Evolutionary conservation across 2,888 invertebrate species (phyloP), one percentile per base, ranked within the genome.

Genomic region (Gisinianus flammeolus): DNA sequence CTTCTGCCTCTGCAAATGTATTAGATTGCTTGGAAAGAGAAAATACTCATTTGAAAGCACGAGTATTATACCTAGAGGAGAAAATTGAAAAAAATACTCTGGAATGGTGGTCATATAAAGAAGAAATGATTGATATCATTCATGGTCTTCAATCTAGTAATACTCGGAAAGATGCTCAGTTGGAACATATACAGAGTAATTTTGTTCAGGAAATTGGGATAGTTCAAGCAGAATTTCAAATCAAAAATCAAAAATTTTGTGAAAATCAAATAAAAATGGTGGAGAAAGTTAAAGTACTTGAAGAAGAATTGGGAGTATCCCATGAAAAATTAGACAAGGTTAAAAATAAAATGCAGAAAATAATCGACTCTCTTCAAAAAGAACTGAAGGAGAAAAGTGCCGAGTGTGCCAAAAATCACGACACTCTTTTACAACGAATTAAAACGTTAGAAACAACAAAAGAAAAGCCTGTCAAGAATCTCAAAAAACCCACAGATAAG

Each of bases 181-280:
- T 76, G 2, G 79, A 80, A 52, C 69, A 62, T 22, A 73, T 70
- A 30, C 76, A 79, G 1, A 77, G 77, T 28, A 64, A 76, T 6
- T 58, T 79, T 10, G 78, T 62, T 26, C 71, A 82, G 16, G 79
- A 82, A 30, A 44, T 82, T 5, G 69, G 77, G n/a, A 73, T 70
- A 2, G 76, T 81, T 1, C 79, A 82, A 33, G 52, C 75, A 22
- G 79, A 82, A 22, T 68, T 79, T 73, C 76, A 66, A 52, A 74
- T 56, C 35, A 66, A 79, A 30, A 80, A 78, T 70, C 74, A 78
- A 2, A 72, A 78, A 26, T 81, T 73, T 73, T 67, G 54, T 24
- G 79, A 80, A 8, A 74, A 78, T 28, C 81, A 82, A 31, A 79
- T 73, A 31, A 74, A 75, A 33, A 76, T 82, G 66, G 77, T 76